These are phyloP conservation scores for Sebastes fasciatus DNA, from an alignment of 2,113 vertebrate species.

Conservation along the genomic window DNA sequence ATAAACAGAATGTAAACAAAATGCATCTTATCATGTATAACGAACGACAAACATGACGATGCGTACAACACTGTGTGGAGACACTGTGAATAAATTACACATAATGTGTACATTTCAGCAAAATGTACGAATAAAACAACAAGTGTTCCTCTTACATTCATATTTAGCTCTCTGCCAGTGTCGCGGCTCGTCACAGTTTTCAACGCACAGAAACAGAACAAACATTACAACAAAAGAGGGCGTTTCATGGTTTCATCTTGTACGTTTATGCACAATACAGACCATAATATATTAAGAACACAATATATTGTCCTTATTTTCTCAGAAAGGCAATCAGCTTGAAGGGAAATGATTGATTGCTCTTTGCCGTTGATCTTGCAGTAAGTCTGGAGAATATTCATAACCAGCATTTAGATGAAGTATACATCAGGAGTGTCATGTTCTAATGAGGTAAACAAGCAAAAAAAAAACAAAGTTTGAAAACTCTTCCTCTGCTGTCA, in stretches of 20 bases:
- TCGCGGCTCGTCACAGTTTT: conserved; percentile 37
- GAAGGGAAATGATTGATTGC: conserved; percentile 44
- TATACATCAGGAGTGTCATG: conserved; percentile 49
- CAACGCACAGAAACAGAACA: conserved; percentile 61
- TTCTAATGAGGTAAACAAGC: conserved; percentile 67
- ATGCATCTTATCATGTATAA: conserved; percentile 31
- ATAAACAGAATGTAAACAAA: conserved; percentile 58
- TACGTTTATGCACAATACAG: conserved; percentile 70
- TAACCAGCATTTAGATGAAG: conserved; percentile 57
- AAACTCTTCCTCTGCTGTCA: conserved; percentile 46
- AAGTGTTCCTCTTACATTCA: conserved; percentile 67
- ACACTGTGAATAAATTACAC: conserved; percentile 48
- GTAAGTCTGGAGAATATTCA: conserved; percentile 55
- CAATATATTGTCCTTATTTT: conserved; percentile 58
- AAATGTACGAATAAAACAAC: conserved; percentile 59
- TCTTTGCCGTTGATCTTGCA: conserved; percentile 48
- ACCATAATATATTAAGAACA: conserved; percentile 68
- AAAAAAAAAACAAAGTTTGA: conserved; percentile 43
- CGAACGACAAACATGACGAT: conserved; percentile 45
- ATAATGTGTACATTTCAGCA: conserved; percentile 48
- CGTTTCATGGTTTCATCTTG: conserved; percentile 38
- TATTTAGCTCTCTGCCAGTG: conserved; percentile 47
- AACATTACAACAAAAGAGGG: conserved; percentile 63
- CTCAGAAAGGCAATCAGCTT: conserved; percentile 55
- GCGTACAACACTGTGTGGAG: conserved; percentile 36